phyloP scores from a whole-genome alignment of 2,888 invertebrate species.

The Alentia gelatinosa region DNA sequence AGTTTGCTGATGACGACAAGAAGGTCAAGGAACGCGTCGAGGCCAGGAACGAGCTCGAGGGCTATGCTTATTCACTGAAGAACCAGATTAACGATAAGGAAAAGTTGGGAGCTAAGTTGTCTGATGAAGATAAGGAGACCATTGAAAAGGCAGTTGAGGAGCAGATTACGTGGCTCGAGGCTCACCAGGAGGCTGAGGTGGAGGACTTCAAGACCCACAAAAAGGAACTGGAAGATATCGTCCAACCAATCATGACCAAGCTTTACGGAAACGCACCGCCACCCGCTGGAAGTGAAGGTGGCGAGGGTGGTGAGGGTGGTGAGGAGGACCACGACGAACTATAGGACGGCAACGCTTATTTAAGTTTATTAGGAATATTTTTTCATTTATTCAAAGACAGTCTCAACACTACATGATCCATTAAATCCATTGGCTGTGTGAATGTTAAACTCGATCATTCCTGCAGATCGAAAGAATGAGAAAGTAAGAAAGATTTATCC shows the following conservation, averaged over 20 bases:
- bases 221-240: conserved; percentile 96
- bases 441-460: background rate
- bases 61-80: conserved; percentile 97
- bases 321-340: conserved; percentile 85
- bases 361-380: conserved; percentile 16
- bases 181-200: conserved; percentile 94
- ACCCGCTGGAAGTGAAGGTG: conserved; percentile 84
- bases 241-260: conserved; percentile 97
- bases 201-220: conserved; percentile 96
- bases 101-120: conserved; percentile 94
- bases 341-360: conserved; percentile 59
- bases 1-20: conserved; percentile 99
- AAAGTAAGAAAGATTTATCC: background rate
- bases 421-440: conserved; percentile 19
- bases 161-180: conserved; percentile 98
- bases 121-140: conserved; percentile 94
- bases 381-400: conserved; percentile 27
- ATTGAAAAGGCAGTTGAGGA: conserved; percentile 97
- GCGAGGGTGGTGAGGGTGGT: conserved; percentile 81
- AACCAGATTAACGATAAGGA: conserved; percentile 98
- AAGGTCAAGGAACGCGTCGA: conserved; percentile 91
- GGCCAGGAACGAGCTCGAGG: conserved; percentile 96
- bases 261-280: conserved; percentile 87
- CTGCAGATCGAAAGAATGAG: conserved; percentile 21
- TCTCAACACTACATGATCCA: conserved; percentile 25